phyloP scores from a whole-genome alignment of 2,113 vertebrate genomes.

The Phylloscopus trochiloides region DNA sequence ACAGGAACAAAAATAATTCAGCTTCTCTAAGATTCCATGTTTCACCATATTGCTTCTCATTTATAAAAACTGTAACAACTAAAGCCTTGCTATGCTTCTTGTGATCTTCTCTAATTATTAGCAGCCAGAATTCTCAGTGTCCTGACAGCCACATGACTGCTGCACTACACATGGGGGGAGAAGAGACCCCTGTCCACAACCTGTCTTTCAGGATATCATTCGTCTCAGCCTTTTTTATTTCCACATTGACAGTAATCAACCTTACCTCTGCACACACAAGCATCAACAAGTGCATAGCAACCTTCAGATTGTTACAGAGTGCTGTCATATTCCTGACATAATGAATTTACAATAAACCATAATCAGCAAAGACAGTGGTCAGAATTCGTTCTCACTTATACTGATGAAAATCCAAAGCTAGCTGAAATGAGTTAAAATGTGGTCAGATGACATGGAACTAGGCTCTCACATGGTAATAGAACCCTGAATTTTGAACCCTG shows the following conservation, averaged over 20 bases:
- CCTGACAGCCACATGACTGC: neutral
- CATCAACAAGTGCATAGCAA: neutral
- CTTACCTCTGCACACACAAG: neutral
- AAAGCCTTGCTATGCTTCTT: neutral
- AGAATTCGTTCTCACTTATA: neutral
- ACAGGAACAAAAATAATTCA: neutral
- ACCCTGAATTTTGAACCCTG: neutral
- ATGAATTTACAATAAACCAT: neutral
- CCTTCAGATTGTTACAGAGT: neutral
- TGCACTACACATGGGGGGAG: neutral
- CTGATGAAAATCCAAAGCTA: neutral
- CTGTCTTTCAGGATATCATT: neutral
- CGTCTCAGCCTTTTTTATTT: neutral
- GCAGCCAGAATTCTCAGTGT: neutral
- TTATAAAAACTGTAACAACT: neutral
- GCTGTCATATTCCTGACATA: neutral
- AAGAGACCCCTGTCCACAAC: neutral
- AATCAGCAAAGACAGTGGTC: neutral
- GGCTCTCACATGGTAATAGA: neutral
- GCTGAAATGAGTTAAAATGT: neutral
- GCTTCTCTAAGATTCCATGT: neutral
- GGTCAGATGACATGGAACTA: neutral
- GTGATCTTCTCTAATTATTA: neutral
- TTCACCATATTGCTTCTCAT: neutral
- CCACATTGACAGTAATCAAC: neutral